Conservation (phyloP, 2,888 invertebrate genomes). For the Pollenia angustigena region DNA sequence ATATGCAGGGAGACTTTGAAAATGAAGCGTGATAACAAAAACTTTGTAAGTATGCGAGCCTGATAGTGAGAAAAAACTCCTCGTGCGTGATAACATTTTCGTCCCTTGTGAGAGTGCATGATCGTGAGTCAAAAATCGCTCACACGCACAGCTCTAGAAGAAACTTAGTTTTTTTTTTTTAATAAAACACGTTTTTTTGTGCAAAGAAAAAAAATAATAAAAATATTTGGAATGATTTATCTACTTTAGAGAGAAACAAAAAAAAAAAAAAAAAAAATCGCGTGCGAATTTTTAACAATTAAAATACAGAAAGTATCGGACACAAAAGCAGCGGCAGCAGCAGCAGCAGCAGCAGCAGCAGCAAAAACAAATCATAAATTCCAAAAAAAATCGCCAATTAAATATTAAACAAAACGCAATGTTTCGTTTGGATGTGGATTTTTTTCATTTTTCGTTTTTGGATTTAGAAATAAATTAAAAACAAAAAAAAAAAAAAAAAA, state of each 20-base stretch:
- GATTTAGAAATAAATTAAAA: constrained; percentile 34
- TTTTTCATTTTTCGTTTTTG: constrained; percentile 18
- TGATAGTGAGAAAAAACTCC: too few species aligned
- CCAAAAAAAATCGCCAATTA: constrained; percentile 54
- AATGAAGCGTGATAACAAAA: too few species aligned
- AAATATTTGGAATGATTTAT: constrained; percentile 57
- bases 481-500: not conserved
- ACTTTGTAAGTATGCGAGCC: too few species aligned
- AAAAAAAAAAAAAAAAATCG: constrained; percentile 46
- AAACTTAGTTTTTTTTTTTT: not conserved
- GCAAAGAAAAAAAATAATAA: constrained; percentile 8
- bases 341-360: not conserved
- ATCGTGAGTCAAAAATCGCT: too few species aligned
- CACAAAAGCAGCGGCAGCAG: constrained; percentile 26
- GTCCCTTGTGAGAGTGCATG: too few species aligned
- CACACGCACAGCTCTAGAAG: not conserved
- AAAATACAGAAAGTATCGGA: constrained; percentile 27
- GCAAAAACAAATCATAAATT: constrained; percentile 2
- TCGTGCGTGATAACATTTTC: too few species aligned
- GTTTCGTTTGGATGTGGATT: constrained; percentile 1
- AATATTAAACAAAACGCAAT: constrained; percentile 58
- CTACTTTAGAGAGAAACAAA: constrained; percentile 30
- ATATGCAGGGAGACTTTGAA: too few species aligned
- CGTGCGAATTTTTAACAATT: constrained; percentile 51
- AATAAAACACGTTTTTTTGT: constrained; percentile 38